phyloP scores from a whole-genome alignment of 2,888 invertebrate genomes.

The Lymantria dispar region DNA sequence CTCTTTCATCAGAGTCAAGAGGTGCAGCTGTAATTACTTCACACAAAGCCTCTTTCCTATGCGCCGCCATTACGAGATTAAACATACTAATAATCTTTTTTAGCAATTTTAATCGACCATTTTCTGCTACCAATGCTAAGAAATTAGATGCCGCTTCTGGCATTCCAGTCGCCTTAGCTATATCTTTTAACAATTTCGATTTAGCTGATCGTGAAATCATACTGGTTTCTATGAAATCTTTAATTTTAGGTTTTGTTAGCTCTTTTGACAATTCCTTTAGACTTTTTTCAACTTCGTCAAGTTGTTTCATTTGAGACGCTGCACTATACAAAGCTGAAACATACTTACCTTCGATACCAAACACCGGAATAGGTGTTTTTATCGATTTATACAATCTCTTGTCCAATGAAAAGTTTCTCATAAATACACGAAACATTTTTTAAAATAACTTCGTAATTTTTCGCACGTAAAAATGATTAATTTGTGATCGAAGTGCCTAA shows the following conservation, averaged over 20 bases:
- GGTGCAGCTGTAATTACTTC: constrained; percentile 69
- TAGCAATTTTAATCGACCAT: constrained; percentile 59
- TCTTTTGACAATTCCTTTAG: constrained; percentile 43
- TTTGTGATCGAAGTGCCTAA: too few species aligned
- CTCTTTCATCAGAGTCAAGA: constrained; percentile 44
- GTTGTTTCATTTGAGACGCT: constrained; percentile 48
- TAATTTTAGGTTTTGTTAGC: constrained; percentile 49
- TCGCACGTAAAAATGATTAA: neutral
- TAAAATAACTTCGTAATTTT: neutral
- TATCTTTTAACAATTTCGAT: constrained; percentile 48
- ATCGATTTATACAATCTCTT: neutral
- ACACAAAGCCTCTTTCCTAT: constrained; percentile 63
- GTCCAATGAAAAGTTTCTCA: constrained; percentile 36
- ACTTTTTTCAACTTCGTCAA: constrained; percentile 55
- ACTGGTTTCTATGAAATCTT: constrained; percentile 61
- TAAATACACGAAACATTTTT: constrained; percentile 42
- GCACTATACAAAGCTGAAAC: constrained; percentile 65
- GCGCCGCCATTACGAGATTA: constrained; percentile 61
- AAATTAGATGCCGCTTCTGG: constrained; percentile 56
- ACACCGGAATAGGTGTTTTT: constrained; percentile 55
- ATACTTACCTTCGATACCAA: constrained; percentile 66
- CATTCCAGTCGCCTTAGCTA: constrained; percentile 57
- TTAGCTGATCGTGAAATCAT: constrained; percentile 51
- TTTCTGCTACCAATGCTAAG: constrained; percentile 60
- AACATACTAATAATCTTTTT: constrained; percentile 58